phyloP scores from a whole-genome alignment of 2,888 invertebrate species.

The Bombylius discolor region DNA sequence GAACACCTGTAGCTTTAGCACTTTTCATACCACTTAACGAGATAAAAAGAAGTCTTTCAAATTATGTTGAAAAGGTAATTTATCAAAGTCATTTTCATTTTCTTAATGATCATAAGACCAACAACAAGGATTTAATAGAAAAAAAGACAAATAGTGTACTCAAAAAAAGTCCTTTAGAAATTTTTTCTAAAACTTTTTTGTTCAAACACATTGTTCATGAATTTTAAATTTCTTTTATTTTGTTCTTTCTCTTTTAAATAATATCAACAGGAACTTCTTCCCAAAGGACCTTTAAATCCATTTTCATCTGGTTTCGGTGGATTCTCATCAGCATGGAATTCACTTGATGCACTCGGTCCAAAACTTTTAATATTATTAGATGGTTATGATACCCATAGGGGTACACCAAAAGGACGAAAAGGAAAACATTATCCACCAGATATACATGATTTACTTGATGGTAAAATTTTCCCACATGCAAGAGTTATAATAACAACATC shows the following conservation, averaged over 20 bases:
- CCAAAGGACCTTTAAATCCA: slow-evolving; percentile 30
- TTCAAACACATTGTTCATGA: too few relatives aligned
- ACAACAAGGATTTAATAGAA: too few relatives aligned
- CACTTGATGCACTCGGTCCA: slow-evolving; percentile 36
- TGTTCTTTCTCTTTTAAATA: too few relatives aligned
- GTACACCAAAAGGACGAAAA: slow-evolving; percentile 24
- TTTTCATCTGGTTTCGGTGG: slow-evolving; percentile 23
- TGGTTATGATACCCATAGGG: slow-evolving; percentile 36
- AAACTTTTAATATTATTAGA: slow-evolving; percentile 41
- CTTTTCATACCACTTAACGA: slow-evolving; percentile 42
- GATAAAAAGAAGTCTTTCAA: slow-evolving; percentile 34
- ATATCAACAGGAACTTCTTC: slow-evolving; percentile 32
- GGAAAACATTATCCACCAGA: slow-evolving; percentile 36
- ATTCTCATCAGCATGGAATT: slow-evolving; percentile 37
- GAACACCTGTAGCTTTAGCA: slow-evolving; percentile 38
- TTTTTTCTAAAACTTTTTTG: too few relatives aligned
- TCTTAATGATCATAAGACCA: too few relatives aligned
- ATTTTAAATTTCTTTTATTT: too few relatives aligned
- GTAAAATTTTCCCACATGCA: slow-evolving; percentile 41
- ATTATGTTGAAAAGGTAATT: slow-evolving; percentile 24
- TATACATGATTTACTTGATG: slow-evolving; percentile 40
- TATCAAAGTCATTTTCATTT: neutral
- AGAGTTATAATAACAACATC: slow-evolving; percentile 41
- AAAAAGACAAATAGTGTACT: too few relatives aligned
- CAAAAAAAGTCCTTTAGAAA: too few relatives aligned